Evolutionary conservation across 2,113 vertebrate species (phyloP).

Genomic region (Xenopus borealis): DNA sequence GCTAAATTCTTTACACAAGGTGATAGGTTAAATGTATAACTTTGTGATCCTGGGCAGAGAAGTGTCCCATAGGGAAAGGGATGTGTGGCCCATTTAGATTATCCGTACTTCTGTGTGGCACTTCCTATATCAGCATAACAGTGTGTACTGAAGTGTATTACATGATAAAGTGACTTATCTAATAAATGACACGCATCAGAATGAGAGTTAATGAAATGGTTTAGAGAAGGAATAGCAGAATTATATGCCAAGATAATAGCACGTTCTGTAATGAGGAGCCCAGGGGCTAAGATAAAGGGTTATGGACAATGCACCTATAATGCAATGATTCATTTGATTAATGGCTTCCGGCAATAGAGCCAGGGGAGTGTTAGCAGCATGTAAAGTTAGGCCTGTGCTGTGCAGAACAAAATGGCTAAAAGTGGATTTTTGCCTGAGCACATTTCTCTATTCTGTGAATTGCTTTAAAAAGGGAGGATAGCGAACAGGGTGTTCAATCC

Average conservation of each 20-base stretch:
- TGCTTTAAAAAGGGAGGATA: no score
- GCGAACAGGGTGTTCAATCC: no score
- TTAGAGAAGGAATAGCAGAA: conserved; percentile 46
- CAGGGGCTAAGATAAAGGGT: conserved; percentile 47
- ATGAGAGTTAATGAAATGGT: conserved; percentile 48
- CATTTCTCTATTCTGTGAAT: no score
- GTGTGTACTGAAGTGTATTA: conserved; percentile 47
- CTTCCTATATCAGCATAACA: conserved; percentile 23
- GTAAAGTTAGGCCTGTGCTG: conserved; percentile 38
- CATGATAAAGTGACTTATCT: conserved; percentile 48
- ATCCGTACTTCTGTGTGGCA: neutral
- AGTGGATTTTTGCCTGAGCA: no score
- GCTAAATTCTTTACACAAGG: neutral
- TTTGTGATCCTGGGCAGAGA: neutral
- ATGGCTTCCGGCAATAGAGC: conserved; percentile 33
- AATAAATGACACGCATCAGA: conserved; percentile 47
- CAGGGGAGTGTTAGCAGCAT: conserved; percentile 26
- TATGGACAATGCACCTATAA: conserved; percentile 47
- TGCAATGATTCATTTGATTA: conserved; percentile 47
- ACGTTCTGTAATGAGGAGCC: conserved; percentile 45
- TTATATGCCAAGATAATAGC: conserved; percentile 46
- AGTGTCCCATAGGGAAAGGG: neutral
- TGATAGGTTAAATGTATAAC: conserved; percentile 1
- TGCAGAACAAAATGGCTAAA: conserved; percentile 25
- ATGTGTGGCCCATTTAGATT: neutral